Evolutionary conservation across 2,797 vertebrate genomes (phyloP), one percentile per base, ranked within the genome.

Genomic region (Oophaga sylvatica): DNA sequence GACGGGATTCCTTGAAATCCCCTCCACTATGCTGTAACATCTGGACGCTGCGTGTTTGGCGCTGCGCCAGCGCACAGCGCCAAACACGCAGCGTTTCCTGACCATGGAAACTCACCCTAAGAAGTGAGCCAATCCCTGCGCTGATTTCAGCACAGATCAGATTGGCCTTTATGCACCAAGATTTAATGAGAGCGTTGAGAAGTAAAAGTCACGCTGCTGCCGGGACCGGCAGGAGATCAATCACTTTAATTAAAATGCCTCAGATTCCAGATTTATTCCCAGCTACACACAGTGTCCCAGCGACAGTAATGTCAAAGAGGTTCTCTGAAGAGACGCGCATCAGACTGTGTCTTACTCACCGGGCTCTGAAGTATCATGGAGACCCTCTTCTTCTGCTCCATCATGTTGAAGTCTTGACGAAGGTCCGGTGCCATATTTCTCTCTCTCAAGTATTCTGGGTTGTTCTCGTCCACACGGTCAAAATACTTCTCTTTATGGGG

Each of bases 291-390:
- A 76, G 41, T 17, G 45, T 48, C 60, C 5, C 7, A 20, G 48
- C 62, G 48, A 79, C 45, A 11, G n/a, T 19, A 76, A 76, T 13
- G 73, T 26, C 73, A 76, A 53, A 26, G n/a, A 53, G n/a, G 13
- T 77, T 77, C 75, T 10, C 8, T 11, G 48, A 53, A 53, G 8
- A 5, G 11, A 8, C 48, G 8, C 48, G 48, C 3, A 5, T 53
- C 48, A 53, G 48, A 53, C 48, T 53, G 48, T 3, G 3, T n/a
- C n/a, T 9, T 1, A 92, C 97, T 96, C 92, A 99, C 98, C 10
- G 98, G 98, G 85, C 98, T 99, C 89, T 99, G 98, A 78, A 99
- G 96, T 80, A 99, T 99, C 98, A 99, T 99, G 90, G 98, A 99
- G 35, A 99, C 98, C 89, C 98, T 95, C 93, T 99, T 99, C 91